Evolutionary conservation across 2,888 invertebrate genomes (phyloP).

Genomic region (Chesias legatella): DNA sequence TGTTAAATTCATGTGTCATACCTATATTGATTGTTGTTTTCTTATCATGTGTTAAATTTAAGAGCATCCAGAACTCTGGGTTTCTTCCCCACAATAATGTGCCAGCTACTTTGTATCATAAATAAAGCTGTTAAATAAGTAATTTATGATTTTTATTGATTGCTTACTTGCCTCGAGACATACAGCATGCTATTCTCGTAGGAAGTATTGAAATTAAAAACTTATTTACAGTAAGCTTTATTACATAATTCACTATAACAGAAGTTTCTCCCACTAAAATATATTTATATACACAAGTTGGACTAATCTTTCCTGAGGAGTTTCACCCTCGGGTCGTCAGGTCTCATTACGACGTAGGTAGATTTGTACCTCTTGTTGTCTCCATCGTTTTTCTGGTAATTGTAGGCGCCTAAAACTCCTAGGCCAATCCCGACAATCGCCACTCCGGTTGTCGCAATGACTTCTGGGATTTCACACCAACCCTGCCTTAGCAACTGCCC

Average conservation of each 20-base stretch:
- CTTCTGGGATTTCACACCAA: constrained; percentile 86
- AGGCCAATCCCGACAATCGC: constrained; percentile 80
- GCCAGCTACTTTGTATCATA: too few relatives aligned
- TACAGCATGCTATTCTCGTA: too few relatives aligned
- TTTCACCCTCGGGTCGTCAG: constrained; percentile 83
- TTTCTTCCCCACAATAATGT: too few relatives aligned
- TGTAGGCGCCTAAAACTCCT: constrained; percentile 63
- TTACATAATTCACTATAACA: constrained; percentile 60
- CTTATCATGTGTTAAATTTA: too few relatives aligned
- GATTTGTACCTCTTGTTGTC: constrained; percentile 84
- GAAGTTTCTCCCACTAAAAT: constrained; percentile 27
- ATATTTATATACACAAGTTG: constrained; percentile 6
- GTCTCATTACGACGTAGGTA: constrained; percentile 82
- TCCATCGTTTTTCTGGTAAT: constrained; percentile 80
- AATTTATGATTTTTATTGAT: too few relatives aligned
- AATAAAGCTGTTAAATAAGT: too few relatives aligned
- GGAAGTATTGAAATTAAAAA: constrained; percentile 20
- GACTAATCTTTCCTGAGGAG: constrained; percentile 77
- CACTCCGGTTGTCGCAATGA: constrained; percentile 81
- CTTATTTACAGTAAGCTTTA: constrained; percentile 44
- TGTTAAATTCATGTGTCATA: too few relatives aligned
- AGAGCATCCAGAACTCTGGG: too few relatives aligned
- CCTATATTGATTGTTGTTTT: too few relatives aligned
- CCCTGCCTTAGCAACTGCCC: constrained; percentile 64
- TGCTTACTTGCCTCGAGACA: too few relatives aligned